Evolutionary conservation across 2,888 invertebrate genomes (phyloP), one percentile per base, ranked within the genome.

Genomic region (Tuberolachnus salignus): DNA sequence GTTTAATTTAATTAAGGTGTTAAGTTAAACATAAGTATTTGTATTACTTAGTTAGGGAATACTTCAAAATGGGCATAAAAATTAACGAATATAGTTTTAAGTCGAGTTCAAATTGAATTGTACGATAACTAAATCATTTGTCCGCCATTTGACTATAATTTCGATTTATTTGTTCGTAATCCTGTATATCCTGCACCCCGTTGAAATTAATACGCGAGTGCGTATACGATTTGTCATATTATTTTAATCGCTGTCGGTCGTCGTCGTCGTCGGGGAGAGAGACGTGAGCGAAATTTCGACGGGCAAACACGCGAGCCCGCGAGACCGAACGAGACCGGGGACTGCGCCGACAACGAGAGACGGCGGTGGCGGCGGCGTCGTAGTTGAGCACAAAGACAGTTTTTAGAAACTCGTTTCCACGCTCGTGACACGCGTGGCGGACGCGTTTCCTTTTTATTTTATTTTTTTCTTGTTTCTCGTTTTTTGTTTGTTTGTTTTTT

Each of bases 371-470:
- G 13, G 55, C 19, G 26, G 49, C 46, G 51, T 26, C 67, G 67
- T 49, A 34, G 16, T 21, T 16, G 46, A 3, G 34, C 61, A 61
- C 59, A 72, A 61, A 72, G 49, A 72, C 46, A 59, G 59, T 69
- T 61, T 73, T 73, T 73, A 73, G 72, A 73, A 73, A 73, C 72
- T 73, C 72, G 46, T 72, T 59, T 72, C 46, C 59, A 26, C 19
- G 71, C 26, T 72, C 71, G 72, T 73, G 61, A 73, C 61, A 63
- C 72, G 51, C 72, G 72, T 63, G 42, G 61, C 21, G 14, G 61
- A 63, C 61, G 61, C 34, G 42, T 63, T 63, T 71, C 46, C 70
- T 44, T 49, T 59, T 51, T 23, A 51, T 23, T 23, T 46, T 26
- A 19, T 46, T 53, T 34, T 34, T 10, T 19, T 42, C 44, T 23